Evolutionary conservation across 2,113 vertebrate genomes (phyloP).

Genomic region (Bubalus kerabau): DNA sequence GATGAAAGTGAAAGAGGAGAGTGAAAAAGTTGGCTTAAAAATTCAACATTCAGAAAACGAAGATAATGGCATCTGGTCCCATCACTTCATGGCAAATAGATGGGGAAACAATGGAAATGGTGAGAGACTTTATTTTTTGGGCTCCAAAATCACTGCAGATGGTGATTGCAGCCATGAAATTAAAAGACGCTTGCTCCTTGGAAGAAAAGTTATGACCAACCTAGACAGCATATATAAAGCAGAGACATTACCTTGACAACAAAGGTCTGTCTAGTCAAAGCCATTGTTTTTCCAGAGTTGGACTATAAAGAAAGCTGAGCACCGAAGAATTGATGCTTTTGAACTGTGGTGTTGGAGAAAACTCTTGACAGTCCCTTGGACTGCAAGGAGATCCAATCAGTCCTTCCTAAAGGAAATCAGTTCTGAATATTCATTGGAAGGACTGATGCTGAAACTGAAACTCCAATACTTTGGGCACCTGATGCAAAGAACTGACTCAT

Average conservation of each 20-base stretch:
- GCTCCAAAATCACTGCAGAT: not conserved
- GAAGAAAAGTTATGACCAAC: not conserved
- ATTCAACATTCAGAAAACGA: not conserved
- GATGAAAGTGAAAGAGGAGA: not conserved
- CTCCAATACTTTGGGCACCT: not conserved
- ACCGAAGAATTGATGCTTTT: not conserved
- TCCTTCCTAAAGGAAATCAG: not conserved
- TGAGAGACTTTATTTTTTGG: fast-evolving
- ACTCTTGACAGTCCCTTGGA: not conserved
- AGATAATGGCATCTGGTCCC: not conserved
- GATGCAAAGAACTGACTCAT: not conserved
- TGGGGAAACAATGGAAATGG: not conserved
- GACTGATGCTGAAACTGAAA: not conserved
- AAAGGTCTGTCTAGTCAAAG: not conserved
- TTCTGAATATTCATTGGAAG: not conserved
- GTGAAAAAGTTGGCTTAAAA: not conserved
- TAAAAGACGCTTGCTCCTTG: not conserved
- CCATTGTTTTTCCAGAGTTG: not conserved
- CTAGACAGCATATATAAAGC: not conserved
- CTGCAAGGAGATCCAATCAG: not conserved
- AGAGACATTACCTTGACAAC: not conserved
- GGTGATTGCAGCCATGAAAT: not conserved
- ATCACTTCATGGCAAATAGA: not conserved
- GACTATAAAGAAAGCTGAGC: not conserved
- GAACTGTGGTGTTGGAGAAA: not conserved